Base-by-base conservation (phyloP, 2,113 vertebrate genomes). In the Pyrgilauda ruficollis region DNA sequence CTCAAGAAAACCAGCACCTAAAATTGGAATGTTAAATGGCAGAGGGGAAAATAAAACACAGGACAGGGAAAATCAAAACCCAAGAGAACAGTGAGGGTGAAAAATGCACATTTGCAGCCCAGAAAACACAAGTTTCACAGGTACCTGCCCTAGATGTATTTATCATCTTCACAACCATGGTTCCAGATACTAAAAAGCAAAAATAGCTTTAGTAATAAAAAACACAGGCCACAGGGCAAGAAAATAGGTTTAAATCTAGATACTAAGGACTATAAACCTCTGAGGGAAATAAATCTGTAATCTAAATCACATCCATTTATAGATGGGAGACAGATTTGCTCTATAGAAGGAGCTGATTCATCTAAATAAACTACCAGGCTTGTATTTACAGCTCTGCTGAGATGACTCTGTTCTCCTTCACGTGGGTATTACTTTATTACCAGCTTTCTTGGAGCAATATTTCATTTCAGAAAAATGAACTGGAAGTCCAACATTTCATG, bases 211-310 rank as follows among this genome's bases (percentile, higher is more conserved):
- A 49, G 35, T 35, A 85, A 87, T 90, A 79, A 72, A 76, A 86
- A 70, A 10, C 66, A 81, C 46, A 85, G 96, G 62, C 70, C 53
- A 47, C 24, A 7, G 53, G 41, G 31, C 37, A 73, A 85, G 75
- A 91, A 91, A 72, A 63, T n/a, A 43, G 35, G 62, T 85, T 90
- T 94, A 91, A 94, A 87, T 90, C 84, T 41, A 84, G 84, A 76
- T 41, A 64, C 21, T 64, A 78, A 68, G 52, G 64, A 68, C 78
- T 58, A 46, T 76, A 81, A 90, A 79, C 49, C 91, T 87, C 85
- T 33, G 41, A 66, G 59, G 55, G 72, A 92, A 90, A 88, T 88
- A 79, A 82, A 88, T 90, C 84, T 83, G 75, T 72, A 37, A 61
- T 73, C 70, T 80, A 86, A 67, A 88, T 85, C 75, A 88, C 58